Conservation (phyloP, 2,888 invertebrate species). For the Xanthorhoe spadicearia region DNA sequence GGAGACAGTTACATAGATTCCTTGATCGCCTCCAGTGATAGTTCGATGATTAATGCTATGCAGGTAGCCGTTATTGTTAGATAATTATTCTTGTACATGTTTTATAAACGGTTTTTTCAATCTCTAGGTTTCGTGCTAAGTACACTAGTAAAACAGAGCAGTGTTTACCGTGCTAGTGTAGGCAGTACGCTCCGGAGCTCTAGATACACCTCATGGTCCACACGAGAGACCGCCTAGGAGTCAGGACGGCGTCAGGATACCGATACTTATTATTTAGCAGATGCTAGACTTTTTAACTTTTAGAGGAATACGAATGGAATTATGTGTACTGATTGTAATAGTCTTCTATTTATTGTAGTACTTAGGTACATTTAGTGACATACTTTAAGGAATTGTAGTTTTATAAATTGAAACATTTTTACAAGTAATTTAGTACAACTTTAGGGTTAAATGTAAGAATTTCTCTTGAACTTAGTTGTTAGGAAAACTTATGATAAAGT, state of each 20-base stretch:
- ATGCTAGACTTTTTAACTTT: constrained; percentile 67
- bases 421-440: constrained; percentile 69
- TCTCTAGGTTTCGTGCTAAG: constrained; percentile 85
- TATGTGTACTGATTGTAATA: constrained; percentile 80
- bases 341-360: constrained; percentile 84
- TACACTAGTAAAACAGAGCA: constrained; percentile 85
- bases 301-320: constrained; percentile 73
- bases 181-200: constrained; percentile 85
- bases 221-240: constrained; percentile 81
- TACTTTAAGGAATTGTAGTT: constrained; percentile 74
- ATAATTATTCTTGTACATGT: constrained; percentile 65
- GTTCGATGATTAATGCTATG: constrained; percentile 79
- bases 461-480: constrained; percentile 66
- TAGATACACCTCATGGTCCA: constrained; percentile 82
- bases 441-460: constrained; percentile 75
- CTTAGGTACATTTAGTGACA: constrained; percentile 80
- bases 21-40: constrained; percentile 51
- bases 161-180: constrained; percentile 82
- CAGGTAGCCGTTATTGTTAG: constrained; percentile 70
- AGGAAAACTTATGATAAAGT: constrained; percentile 52
- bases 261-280: constrained; percentile 71
- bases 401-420: constrained; percentile 67
- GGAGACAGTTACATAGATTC: constrained; percentile 43
- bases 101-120: constrained; percentile 80
- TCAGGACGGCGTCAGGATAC: constrained; percentile 75